These are phyloP conservation scores for Lamellibrachia columna DNA, from an alignment of 2,888 invertebrate species.

Conservation along the genomic window DNA sequence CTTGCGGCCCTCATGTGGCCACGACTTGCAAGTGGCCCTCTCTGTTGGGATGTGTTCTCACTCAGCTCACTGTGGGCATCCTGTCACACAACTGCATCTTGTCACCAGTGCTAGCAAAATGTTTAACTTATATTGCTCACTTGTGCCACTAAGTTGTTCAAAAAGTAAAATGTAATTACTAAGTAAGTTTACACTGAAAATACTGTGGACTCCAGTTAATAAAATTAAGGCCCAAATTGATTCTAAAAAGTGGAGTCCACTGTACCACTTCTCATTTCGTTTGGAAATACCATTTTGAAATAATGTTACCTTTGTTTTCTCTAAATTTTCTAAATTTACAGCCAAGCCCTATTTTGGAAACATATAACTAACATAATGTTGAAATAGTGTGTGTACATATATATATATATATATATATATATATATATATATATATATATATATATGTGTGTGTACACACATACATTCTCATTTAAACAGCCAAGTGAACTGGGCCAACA, in stretches of 20 bases:
- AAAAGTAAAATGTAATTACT: neutral
- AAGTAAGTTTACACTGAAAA: neutral
- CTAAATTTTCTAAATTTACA: too few relatives aligned
- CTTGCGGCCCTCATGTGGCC: conserved; percentile 51
- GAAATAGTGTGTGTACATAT: neutral
- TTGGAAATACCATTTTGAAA: too few relatives aligned
- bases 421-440: too few relatives aligned
- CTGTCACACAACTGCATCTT: conserved; percentile 39
- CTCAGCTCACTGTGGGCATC: conserved; percentile 54
- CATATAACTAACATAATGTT: too few relatives aligned
- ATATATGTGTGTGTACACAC: neutral
- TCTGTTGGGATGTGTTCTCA: neutral
- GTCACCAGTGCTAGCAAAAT: neutral
- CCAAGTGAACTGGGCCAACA: neutral
- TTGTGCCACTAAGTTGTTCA: neutral
- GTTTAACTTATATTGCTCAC: neutral
- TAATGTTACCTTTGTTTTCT: too few relatives aligned
- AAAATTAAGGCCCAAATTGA: neutral
- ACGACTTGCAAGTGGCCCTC: conserved; percentile 36
- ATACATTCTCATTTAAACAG: neutral
- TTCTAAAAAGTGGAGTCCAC: neutral
- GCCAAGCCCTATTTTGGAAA: too few relatives aligned
- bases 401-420: too few relatives aligned
- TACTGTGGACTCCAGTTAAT: neutral
- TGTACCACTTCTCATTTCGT: too few relatives aligned